Evolutionary conservation across 2,113 vertebrate genomes (phyloP).

Genomic region (Hippocampus mohnikei): DNA sequence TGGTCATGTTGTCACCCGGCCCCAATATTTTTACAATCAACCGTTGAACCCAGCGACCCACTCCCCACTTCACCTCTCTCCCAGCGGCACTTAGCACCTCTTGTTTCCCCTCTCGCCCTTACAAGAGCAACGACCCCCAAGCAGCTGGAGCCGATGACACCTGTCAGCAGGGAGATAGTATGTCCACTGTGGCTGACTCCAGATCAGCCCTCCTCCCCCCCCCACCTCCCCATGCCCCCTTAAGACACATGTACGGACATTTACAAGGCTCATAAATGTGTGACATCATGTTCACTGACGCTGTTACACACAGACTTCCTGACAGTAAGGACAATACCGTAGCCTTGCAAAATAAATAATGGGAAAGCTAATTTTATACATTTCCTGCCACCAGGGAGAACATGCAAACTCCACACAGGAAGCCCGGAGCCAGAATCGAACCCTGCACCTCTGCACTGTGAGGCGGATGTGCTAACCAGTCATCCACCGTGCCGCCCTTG

Average conservation of each 20-base stretch:
- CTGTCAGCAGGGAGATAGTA: slow-evolving; percentile 60
- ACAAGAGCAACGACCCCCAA: slow-evolving; percentile 47
- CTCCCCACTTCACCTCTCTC: slow-evolving; percentile 13
- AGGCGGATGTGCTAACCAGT: too few species aligned
- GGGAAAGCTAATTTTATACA: not conserved
- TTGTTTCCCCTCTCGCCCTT: slow-evolving; percentile 38
- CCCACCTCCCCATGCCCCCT: slow-evolving; percentile 7
- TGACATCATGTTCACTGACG: slow-evolving; percentile 27
- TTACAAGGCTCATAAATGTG: slow-evolving; percentile 27
- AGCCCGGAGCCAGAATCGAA: too few species aligned
- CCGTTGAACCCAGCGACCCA: slow-evolving; percentile 11
- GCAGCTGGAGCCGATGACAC: slow-evolving; percentile 58
- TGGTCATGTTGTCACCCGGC: slow-evolving; percentile 52
- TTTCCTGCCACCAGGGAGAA: too few species aligned
- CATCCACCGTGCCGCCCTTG: too few species aligned
- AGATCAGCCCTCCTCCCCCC: slow-evolving; percentile 23
- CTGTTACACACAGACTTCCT: slow-evolving; percentile 7
- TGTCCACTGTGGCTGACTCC: slow-evolving; percentile 53
- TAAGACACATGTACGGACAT: slow-evolving; percentile 27
- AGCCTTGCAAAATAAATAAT: not conserved
- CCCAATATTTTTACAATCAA: slow-evolving; percentile 40
- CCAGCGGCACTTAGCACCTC: slow-evolving; percentile 32
- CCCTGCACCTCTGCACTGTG: too few species aligned
- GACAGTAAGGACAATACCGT: not conserved
- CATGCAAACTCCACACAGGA: too few species aligned